Base-by-base conservation (phyloP, 2,888 invertebrate species). In the Eristalinus sepulchralis region DNA sequence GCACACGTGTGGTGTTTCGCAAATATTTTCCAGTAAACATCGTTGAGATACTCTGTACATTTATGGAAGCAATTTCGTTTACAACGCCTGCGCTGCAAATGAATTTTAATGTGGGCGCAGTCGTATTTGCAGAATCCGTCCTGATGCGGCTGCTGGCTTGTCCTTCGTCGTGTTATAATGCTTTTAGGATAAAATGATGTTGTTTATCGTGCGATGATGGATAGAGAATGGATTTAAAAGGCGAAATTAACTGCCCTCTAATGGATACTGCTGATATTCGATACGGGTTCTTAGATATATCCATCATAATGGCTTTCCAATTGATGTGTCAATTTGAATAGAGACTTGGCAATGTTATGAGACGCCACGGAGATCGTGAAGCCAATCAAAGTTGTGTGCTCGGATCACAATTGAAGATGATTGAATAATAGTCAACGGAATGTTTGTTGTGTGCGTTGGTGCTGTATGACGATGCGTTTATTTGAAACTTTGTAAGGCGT, bases 1-100 rank as follows among this genome's bases (percentile, higher is more conserved):
- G 17, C 53, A 67, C 76, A 68, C 34, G 60, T 77, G 77, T 77
- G 34, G n/a, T 62, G 62, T 62, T 47, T 47, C 47, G 68, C 60
- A 77, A 77, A 77, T 68, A 60, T 55, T 24, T 6, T 47, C 47
- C 24, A 55, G 63, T 20, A 47, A 63, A 75, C 64, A 57, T 75
- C 20, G 20, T 31, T 60, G 24, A 17, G 60, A 60, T 31, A 31
- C 31, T n/a, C 20, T 34, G 20, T 20, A 36, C 27, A 34, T 36
- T 62, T 62, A 55, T 47, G 55, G 34, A 63, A 55, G 53, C n/a
- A 73, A 73, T 73, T 64, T 36, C 57, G 39, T 57, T 75, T 66
- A 36, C 33, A 64, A 53, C 47, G 39, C 39, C n/a, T n/a, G 13
- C 47, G 8, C 11, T 39, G 59, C 36, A 67, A 67, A 34, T 47